Conservation (phyloP, 2,113 vertebrate species). For the Colius striatus region DNA sequence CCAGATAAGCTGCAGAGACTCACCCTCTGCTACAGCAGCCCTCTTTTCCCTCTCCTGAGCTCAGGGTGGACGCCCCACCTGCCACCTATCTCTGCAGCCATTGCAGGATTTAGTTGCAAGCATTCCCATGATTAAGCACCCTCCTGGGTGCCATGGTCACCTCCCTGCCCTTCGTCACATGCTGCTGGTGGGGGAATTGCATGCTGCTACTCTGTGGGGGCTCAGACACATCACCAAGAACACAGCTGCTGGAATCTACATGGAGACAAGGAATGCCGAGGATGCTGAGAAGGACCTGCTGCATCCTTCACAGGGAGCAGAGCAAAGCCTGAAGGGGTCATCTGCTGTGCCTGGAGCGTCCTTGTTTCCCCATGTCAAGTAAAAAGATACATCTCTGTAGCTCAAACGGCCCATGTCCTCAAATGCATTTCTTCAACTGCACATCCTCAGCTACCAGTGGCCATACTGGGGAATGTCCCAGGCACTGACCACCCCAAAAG, state of each 20-base stretch:
- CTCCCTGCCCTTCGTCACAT: rapidly evolving
- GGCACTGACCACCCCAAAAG: neutral
- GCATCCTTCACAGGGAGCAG: rapidly evolving
- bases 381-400: neutral
- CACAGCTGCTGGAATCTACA: neutral
- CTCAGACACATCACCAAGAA: rapidly evolving
- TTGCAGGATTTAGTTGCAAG: neutral
- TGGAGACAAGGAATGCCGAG: neutral
- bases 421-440: neutral
- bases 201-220: rapidly evolving
- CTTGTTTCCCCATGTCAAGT: rapidly evolving
- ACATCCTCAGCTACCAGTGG: neutral
- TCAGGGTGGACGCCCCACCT: rapidly evolving
- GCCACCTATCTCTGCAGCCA: neutral
- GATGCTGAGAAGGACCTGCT: neutral
- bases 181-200: rapidly evolving
- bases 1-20: slow-evolving; percentile 7
- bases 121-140: neutral
- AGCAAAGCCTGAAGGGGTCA: neutral
- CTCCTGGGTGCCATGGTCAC: neutral
- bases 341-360: rapidly evolving
- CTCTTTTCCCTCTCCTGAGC: neutral
- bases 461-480: neutral
- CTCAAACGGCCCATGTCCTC: neutral
- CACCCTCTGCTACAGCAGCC: neutral